Conservation (phyloP, 2,888 invertebrate genomes). For the Neoitamus cyanurus region DNA sequence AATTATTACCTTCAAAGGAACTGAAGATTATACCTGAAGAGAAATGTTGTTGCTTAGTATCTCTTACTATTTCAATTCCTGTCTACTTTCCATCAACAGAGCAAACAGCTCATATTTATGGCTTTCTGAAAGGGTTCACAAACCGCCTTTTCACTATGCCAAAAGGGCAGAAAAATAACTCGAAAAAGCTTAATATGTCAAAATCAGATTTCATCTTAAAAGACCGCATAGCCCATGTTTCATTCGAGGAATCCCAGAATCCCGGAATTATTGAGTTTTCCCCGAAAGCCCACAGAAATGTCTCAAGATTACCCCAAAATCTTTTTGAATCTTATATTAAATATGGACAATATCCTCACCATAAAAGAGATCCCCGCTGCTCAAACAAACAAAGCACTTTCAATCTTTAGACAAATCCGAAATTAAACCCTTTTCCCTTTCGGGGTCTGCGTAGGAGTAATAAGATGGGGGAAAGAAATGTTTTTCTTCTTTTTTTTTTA, state of each 20-base stretch:
- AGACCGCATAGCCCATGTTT: neutral
- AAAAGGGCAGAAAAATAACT: neutral
- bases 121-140: neutral
- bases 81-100: neutral
- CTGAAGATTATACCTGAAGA: neutral
- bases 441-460: neutral
- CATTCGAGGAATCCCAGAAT: neutral
- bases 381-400: slow-evolving; percentile 19
- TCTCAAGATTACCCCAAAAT: slow-evolving; percentile 4
- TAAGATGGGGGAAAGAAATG: neutral
- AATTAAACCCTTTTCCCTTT: slow-evolving; percentile 21
- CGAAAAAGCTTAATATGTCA: neutral
- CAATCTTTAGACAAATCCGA: slow-evolving; percentile 19
- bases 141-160: neutral
- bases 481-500: neutral
- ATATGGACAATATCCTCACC: neutral
- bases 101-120: neutral
- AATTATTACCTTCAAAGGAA: neutral
- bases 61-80: neutral
- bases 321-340: slow-evolving; percentile 15
- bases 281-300: neutral
- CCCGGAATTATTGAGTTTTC: neutral
- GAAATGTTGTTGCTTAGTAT: neutral
- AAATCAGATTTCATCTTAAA: neutral
- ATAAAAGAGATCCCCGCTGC: slow-evolving; percentile 2